Base-by-base conservation (phyloP, 2,797 vertebrate genomes). In the Catamblyrhynchus diadema region DNA sequence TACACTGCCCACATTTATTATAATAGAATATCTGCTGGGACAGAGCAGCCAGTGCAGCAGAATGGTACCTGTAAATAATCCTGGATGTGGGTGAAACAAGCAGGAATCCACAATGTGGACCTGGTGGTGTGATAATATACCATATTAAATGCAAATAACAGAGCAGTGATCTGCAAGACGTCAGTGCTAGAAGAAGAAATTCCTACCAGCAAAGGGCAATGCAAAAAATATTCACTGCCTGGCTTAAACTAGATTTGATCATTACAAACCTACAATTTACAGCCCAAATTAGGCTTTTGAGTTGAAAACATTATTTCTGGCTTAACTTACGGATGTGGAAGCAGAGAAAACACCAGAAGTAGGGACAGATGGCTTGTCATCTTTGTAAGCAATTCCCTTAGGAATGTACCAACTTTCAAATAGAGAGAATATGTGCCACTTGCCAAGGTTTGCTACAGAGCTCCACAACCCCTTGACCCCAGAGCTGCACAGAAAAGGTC, bases 351-450 rank as follows among this genome's bases (percentile, higher is more conserved):
- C 67, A 89, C 14, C 90, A 94, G 86, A 95, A 93, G 90, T 1
- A 67, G 86, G 75, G 90, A 64, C 92, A 96, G 95, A 94, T 94
- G 92, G 90, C 71, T 88, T 71, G 78, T 90, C 86, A 84, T 87
- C 37, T 82, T 66, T 88, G 71, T 35, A 21, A 74, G 64, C 81
- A 50, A 39, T 4, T 93, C 90, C 86, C 60, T 85, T 9, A 48
- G 84, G 92, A 90, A 45, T n/a, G 59, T 3, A 79, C 24, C 66
- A 59, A 35, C 28, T 89, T 74, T 71, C 71, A 47, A 30, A 64
- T 10, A 30, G 70, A 82, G 22, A 22, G 41, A 70, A 10, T 45
- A 20, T 14, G 12, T 66, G 64, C 41, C 51, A 45, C 53, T 73
- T 72, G 78, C 74, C 70, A 83, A 57, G 62, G 20, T 65, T 44